These are phyloP conservation scores for Tragopan temminckii DNA, from an alignment of 2,797 vertebrate genomes.

Conservation along the genomic window DNA sequence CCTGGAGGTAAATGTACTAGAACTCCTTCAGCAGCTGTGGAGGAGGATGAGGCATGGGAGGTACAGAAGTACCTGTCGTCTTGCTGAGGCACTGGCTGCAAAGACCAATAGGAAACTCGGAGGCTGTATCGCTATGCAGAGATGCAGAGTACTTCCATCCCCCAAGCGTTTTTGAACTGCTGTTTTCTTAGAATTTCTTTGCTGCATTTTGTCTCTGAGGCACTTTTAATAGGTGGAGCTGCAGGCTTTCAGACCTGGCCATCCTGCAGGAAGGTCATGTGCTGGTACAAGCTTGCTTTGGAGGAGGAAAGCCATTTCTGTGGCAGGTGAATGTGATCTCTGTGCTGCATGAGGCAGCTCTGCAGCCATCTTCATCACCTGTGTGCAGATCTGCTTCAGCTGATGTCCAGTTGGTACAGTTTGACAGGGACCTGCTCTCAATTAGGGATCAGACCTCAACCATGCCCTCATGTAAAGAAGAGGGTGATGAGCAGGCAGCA, in stretches of 20 bases:
- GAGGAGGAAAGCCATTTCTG: background rate
- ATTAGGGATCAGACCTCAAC: background rate
- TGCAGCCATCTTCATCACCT: background rate
- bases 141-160: background rate
- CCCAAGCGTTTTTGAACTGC: background rate
- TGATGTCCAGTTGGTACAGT: background rate
- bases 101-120: background rate
- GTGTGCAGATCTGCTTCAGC: background rate
- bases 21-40: accelerated
- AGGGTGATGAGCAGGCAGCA: background rate
- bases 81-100: background rate
- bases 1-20: background rate
- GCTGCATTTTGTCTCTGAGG: background rate
- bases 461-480: accelerated
- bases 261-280: background rate
- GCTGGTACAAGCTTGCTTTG: background rate
- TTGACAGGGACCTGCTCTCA: background rate
- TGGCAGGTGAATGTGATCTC: background rate
- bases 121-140: background rate
- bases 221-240: background rate
- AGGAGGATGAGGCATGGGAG: background rate
- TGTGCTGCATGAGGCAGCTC: background rate
- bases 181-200: background rate
- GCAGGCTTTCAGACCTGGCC: background rate
- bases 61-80: background rate